These are phyloP conservation scores for Phytoseiulus persimilis DNA, from an alignment of 2,888 invertebrate genomes.

Conservation along the genomic window DNA sequence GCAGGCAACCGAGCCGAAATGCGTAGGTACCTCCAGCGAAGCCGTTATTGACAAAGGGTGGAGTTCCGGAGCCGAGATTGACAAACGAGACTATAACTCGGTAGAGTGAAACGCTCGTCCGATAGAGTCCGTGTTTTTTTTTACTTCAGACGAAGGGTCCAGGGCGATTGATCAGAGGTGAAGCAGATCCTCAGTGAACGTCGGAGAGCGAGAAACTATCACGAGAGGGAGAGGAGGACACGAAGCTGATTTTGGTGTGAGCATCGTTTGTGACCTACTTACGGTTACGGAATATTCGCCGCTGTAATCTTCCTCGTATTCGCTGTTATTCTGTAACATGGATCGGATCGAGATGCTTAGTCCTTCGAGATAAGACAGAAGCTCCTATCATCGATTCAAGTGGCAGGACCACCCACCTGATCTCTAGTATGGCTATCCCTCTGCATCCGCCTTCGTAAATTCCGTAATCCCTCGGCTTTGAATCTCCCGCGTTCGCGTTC, in stretches of 20 bases:
- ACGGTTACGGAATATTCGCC: not conserved
- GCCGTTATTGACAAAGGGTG: not conserved
- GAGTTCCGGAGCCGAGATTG: not conserved
- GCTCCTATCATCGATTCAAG: not conserved
- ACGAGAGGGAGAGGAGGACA: no score
- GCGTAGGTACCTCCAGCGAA: no score
- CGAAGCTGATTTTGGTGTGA: no score
- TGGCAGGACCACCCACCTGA: not conserved
- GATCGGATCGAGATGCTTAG: not conserved
- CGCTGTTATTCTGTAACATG: constrained; percentile 18
- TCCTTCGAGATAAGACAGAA: not conserved
- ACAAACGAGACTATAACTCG: not conserved
- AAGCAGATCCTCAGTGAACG: no score
- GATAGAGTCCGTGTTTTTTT: no score
- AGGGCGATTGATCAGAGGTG: no score
- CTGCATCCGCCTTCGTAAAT: constrained; percentile 32
- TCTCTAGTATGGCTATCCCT: constrained; percentile 35
- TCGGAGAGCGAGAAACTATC: no score
- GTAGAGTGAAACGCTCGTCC: no score
- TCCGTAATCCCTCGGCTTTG: constrained; percentile 26
- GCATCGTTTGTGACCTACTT: not conserved
- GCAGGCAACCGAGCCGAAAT: no score
- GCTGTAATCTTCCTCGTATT: constrained; percentile 11
- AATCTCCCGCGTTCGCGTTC: constrained; percentile 35
- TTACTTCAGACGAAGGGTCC: no score